A percentile compares a stretch with the other conserved stretches of the same genome.
These are phyloP conservation scores for Pangasius sanitwongsei DNA, from an alignment of 2,797 vertebrate species.

Conservation along the genomic window DNA sequence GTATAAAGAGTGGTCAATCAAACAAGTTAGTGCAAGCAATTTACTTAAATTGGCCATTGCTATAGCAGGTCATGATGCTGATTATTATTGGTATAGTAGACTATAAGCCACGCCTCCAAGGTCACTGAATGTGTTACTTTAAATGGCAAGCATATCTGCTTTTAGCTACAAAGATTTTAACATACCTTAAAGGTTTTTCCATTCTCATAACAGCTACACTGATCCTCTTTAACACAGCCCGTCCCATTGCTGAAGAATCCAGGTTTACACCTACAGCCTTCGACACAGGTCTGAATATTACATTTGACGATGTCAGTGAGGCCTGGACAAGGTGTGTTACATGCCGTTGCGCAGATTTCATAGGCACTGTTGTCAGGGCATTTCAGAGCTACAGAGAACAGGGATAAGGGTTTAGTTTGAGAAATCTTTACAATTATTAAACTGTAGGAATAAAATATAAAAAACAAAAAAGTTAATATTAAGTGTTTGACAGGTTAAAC, in stretches of 20 bases:
- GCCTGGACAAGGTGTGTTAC: conserved; percentile 68
- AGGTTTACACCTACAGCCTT: conserved; percentile 75
- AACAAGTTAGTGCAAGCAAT: neutral
- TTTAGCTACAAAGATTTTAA: neutral
- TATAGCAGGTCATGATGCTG: neutral
- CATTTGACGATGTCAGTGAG: conserved; percentile 59
- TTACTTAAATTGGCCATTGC: neutral
- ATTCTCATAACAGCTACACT: conserved; percentile 73
- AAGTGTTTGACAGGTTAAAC: neutral
- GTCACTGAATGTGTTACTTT: neutral
- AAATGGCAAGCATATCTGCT: neutral
- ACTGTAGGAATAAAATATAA: too few species aligned
- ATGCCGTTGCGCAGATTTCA: conserved; percentile 69
- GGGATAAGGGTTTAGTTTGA: neutral
- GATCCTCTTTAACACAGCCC: conserved; percentile 66
- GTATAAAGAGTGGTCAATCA: neutral
- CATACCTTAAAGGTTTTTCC: conserved; percentile 31
- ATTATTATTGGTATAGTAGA: neutral
- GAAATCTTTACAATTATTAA: neutral
- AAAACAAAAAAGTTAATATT: neutral
- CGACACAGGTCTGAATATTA: conserved; percentile 59
- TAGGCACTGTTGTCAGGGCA: conserved; percentile 77
- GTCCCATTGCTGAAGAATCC: conserved; percentile 70
- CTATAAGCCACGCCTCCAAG: neutral
- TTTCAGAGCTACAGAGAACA: conserved; percentile 57